Conservation (phyloP, 2,113 vertebrate genomes). For the Dicrurus megarhynchus region DNA sequence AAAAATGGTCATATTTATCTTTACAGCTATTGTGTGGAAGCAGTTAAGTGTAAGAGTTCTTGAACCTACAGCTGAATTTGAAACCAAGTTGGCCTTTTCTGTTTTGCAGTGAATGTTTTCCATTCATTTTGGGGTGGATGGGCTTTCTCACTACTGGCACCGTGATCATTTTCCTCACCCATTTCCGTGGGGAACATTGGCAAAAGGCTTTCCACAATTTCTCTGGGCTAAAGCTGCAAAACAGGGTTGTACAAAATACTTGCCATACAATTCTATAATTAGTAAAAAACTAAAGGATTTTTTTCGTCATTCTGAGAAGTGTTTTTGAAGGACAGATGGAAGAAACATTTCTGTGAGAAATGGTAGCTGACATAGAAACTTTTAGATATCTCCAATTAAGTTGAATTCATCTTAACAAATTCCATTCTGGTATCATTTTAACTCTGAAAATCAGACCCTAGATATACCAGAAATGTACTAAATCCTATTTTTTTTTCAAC, state of each 20-base stretch:
- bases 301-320: background rate
- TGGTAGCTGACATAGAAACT: background rate
- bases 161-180: background rate
- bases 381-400: background rate
- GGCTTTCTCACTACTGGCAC: background rate
- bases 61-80: background rate
- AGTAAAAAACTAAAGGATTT: background rate
- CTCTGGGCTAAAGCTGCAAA: background rate
- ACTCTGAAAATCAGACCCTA: background rate
- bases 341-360: background rate
- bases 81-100: background rate
- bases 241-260: background rate
- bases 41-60: background rate
- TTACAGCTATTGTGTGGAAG: background rate
- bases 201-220: background rate
- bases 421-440: background rate
- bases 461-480: background rate
- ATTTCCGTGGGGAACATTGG: background rate
- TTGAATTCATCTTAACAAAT: background rate
- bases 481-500: background rate
- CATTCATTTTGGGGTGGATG: background rate
- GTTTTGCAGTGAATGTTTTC: background rate
- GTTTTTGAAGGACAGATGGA: background rate
- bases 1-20: background rate
- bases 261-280: background rate